These are phyloP conservation scores for Cairina moschata DNA, from an alignment of 2,113 vertebrate species.

Conservation along the genomic window DNA sequence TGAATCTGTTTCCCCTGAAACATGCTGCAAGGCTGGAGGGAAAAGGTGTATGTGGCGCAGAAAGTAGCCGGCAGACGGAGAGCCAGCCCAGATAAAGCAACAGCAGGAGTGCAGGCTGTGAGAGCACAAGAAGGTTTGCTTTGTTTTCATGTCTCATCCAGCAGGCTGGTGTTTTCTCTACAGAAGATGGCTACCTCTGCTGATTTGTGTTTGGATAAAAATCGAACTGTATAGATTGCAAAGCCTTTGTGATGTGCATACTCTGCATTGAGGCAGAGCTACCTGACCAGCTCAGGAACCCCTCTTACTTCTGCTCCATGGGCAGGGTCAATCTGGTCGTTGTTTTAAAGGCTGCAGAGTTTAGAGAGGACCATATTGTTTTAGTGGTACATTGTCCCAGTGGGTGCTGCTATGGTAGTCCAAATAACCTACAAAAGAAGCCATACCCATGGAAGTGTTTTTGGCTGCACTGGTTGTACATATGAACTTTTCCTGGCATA, in stretches of 20 bases:
- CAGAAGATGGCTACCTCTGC: neutral
- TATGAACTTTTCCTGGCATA: neutral
- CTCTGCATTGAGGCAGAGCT: neutral
- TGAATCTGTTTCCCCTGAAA: neutral
- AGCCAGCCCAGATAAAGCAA: neutral
- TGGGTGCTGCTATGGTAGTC: neutral
- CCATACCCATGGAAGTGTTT: neutral
- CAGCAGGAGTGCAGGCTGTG: neutral
- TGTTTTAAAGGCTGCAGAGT: neutral
- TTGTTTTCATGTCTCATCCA: rapidly evolving
- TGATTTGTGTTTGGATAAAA: neutral
- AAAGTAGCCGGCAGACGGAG: neutral
- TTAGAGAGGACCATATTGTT: neutral
- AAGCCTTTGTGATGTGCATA: neutral
- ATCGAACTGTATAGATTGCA: neutral
- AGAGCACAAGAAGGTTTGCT: neutral
- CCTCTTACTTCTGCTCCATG: neutral
- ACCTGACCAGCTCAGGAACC: neutral
- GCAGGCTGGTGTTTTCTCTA: neutral
- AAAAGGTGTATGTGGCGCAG: neutral
- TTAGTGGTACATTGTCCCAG: neutral
- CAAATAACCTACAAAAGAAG: neutral
- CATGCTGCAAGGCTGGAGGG: neutral
- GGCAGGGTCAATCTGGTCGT: neutral
- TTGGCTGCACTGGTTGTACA: neutral